A percentile compares a stretch with the other conserved stretches of the same genome.
Evolutionary conservation across 1,140 invertebrate species (phyloP).

Genomic region (Hyles euphorbiae): DNA sequence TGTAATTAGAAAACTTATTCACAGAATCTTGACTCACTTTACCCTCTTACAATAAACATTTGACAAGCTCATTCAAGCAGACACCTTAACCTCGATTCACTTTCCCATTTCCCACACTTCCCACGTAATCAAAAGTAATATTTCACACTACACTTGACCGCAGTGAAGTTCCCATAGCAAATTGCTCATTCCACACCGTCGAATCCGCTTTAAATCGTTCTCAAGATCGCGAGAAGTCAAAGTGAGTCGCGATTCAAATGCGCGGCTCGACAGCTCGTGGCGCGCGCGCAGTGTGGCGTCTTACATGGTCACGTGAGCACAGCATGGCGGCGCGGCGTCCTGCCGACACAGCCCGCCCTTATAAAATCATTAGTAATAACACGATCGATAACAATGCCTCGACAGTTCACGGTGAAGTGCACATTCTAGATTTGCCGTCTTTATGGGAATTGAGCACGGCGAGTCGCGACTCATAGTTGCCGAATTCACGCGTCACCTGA

Average conservation of each 20-base stretch:
- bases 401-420: slow-evolving; percentile 1
- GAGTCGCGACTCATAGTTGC: background rate
- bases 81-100: too few relatives aligned
- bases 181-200: slow-evolving; percentile 5
- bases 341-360: background rate
- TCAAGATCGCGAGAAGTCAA: slow-evolving; percentile 3
- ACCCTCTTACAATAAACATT: too few relatives aligned
- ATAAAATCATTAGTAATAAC: slow-evolving; percentile 1
- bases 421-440: slow-evolving; percentile 2
- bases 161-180: slow-evolving; percentile 1
- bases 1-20: too few relatives aligned
- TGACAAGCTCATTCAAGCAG: too few relatives aligned
- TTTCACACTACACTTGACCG: too few relatives aligned
- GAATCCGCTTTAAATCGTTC: background rate
- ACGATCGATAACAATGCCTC: background rate
- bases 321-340: background rate
- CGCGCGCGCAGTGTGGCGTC: slow-evolving; percentile 41
- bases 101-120: background rate
- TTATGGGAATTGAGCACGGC: slow-evolving; percentile 1
- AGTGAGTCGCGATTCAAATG: background rate
- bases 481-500: slow-evolving; percentile 2
- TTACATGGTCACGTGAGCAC: background rate
- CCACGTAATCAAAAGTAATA: background rate
- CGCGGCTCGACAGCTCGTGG: slow-evolving; percentile 26
- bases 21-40: too few relatives aligned